Base-by-base conservation (phyloP, 2,888 invertebrate species). In the Lutraria lutraria region DNA sequence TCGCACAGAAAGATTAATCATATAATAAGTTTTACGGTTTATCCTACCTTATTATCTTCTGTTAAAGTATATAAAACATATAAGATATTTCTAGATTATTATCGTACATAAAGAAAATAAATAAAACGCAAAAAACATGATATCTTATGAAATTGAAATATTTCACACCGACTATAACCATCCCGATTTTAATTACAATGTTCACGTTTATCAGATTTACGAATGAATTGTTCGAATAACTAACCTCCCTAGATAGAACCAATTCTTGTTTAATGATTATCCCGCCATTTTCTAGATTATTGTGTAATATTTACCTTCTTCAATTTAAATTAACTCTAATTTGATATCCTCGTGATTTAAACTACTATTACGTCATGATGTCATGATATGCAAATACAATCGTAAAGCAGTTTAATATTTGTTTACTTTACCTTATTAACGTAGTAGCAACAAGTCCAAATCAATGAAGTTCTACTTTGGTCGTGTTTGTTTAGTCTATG, bases 401-500 rank as follows among this genome's bases (percentile, higher is more conserved):
- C 63, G n/a, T 68, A 68, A 0, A 68, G 43, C 10, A 4, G 25
- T 68, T 13, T 68, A 25, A n/a, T 25, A 25, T 68, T 68, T 68
- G 25, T 68, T 68, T 68, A 68, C 63, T 12, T 68, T 68, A 68
- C 63, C 63, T 68, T 25, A 68, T 68, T 68, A 68, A 25, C 63
- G 12, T 8, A 0, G n/a, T 10, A 25, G 25, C 25, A n/a, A 68
- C 63, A 68, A 68, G 63, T 68, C 63, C 63, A 68, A 68, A 68
- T 68, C 63, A n/a, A 68, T 68, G 25, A 25, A 68, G 6, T 25
- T 25, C 4, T 25, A 68, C 63, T 68, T 25, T 68, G n/a, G 4
- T 68, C 3, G n/a, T 68, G 63, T 68, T 68, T 68, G 25, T 68
- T 68, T 68, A 68, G 63, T 68, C 63, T 68, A 68, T 68, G 63